These are phyloP conservation scores for Aporophyla nigra DNA, from an alignment of 2,888 invertebrate genomes.

Conservation along the genomic window DNA sequence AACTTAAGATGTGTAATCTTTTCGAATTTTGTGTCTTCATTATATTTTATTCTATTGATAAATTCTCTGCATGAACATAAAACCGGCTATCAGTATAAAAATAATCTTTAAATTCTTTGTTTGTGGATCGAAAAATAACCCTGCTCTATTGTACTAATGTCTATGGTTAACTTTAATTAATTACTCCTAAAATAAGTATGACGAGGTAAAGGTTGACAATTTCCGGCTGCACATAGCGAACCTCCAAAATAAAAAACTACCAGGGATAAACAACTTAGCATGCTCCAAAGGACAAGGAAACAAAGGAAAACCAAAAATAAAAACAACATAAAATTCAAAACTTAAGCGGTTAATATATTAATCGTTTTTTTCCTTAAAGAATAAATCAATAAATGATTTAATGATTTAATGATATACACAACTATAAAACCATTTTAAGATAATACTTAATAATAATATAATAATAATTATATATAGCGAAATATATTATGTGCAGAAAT, in stretches of 20 bases:
- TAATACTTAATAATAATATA: conserved; percentile 91
- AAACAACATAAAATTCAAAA: conserved; percentile 89
- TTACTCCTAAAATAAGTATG: conserved; percentile 89
- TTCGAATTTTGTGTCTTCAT: conserved; percentile 86
- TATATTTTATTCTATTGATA: conserved; percentile 83
- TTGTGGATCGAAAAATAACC: conserved; percentile 91
- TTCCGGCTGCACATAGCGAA: conserved; percentile 79
- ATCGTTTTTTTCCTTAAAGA: conserved; percentile 90
- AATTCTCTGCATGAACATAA: conserved; percentile 87
- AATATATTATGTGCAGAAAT: conserved; percentile 91
- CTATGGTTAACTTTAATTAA: conserved; percentile 91
- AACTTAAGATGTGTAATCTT: conserved; percentile 85
- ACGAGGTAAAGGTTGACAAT: conserved; percentile 90
- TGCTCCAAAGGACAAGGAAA: conserved; percentile 82
- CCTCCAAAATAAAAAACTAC: conserved; percentile 78
- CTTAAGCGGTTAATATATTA: conserved; percentile 91
- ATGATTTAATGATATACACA: conserved; percentile 90
- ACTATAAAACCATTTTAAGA: conserved; percentile 91
- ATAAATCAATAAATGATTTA: conserved; percentile 91
- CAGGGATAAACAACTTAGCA: conserved; percentile 76
- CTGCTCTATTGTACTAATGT: conserved; percentile 91
- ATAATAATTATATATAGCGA: conserved; percentile 91
- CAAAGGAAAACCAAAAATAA: conserved; percentile 81
- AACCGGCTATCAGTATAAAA: conserved; percentile 91
- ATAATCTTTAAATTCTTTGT: conserved; percentile 89